These are phyloP conservation scores for Atrichornis clamosus DNA, from an alignment of 2,113 vertebrate genomes.

Conservation along the genomic window DNA sequence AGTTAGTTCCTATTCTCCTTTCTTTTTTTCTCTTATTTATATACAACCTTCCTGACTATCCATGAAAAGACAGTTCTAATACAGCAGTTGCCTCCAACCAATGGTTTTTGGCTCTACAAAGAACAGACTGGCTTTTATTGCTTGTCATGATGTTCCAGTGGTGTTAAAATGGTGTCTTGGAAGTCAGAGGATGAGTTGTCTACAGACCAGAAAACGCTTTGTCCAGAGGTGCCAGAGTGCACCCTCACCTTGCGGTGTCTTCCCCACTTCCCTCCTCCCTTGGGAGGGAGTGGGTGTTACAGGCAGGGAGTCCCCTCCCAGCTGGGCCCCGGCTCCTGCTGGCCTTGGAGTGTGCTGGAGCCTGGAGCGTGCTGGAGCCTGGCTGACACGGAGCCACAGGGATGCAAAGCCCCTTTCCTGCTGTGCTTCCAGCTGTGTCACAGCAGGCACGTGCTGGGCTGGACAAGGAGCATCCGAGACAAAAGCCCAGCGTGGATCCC, in stretches of 20 bases:
- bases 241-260: accelerated
- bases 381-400: not conserved
- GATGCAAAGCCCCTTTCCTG: not conserved
- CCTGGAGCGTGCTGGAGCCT: not conserved
- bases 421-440: not conserved
- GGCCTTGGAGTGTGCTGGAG: not conserved
- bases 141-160: not conserved
- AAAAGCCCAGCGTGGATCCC: not conserved
- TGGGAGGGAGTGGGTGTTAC: accelerated
- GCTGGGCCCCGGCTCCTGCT: not conserved
- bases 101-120: accelerated
- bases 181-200: not conserved
- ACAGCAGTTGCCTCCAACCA: not conserved
- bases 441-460: not conserved
- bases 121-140: not conserved
- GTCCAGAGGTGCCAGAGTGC: not conserved
- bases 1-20: not conserved
- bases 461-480: not conserved
- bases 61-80: not conserved
- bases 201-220: not conserved
- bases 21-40: not conserved
- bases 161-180: not conserved
- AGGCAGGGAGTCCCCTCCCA: not conserved
- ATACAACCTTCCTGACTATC: not conserved
- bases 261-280: not conserved